phyloP scores from a whole-genome alignment of 2,888 invertebrate species.

The Eristalinus sepulchralis region DNA sequence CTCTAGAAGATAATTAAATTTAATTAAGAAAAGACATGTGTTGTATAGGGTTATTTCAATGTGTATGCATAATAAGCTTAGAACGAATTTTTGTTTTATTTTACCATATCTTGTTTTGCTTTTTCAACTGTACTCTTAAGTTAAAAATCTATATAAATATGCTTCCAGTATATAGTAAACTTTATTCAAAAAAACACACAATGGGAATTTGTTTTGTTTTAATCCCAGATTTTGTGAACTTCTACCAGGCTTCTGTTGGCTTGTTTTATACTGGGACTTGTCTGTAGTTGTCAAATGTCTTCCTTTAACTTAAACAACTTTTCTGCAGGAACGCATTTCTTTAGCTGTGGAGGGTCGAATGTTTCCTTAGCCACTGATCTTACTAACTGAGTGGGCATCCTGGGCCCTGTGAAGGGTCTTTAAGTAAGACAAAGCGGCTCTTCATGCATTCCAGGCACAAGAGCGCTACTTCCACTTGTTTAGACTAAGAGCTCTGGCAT shows the following conservation, averaged over 20 bases:
- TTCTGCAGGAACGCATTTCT: no score
- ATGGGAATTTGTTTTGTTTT: background rate
- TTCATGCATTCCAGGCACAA: no score
- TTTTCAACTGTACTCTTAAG: background rate
- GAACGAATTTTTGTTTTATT: constrained; percentile 37
- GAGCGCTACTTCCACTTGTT: no score
- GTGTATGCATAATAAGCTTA: constrained; percentile 63
- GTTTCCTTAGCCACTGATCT: no score
- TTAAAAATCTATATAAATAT: background rate
- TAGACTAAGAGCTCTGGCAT: no score
- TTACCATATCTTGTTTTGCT: constrained; percentile 20
- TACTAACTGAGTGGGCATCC: no score
- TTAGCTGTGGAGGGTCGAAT: no score
- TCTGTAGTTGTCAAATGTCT: background rate
- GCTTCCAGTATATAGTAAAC: background rate
- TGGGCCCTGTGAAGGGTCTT: no score
- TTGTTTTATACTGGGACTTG: background rate
- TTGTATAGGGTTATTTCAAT: constrained; percentile 62
- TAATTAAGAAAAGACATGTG: constrained; percentile 46
- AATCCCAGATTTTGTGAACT: background rate
- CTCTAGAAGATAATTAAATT: constrained; percentile 53
- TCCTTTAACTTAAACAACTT: background rate
- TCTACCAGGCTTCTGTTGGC: background rate
- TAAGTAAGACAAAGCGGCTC: no score
- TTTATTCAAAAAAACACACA: background rate